Evolutionary conservation across 1,140 invertebrate genomes (phyloP), one percentile per base, ranked within the genome.

Genomic region (Ceratina japonica): DNA sequence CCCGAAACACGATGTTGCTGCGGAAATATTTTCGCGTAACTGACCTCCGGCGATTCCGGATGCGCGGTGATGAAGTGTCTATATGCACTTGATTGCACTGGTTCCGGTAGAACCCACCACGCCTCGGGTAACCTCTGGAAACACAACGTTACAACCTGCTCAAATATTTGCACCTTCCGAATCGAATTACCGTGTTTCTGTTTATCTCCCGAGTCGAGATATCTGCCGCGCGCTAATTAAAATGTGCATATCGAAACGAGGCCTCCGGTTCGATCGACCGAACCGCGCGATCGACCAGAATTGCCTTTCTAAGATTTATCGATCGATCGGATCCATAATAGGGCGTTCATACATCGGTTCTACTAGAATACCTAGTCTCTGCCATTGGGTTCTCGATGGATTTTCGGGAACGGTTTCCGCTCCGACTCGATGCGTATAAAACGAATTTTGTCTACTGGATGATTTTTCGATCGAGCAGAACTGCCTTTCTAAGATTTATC

Each of bases 101-200:
- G 73, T 65, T 84, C 82, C 82, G 68, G 73, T 65, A 59, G 58
- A 68, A 49, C n/a, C 56, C 52, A 63, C 16, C 44, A 7, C 59
- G 73, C 79, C 78, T 77, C 78, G 83, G 71, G 68, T 72, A 73
- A 71, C 66, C 66, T 82, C 62, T 76, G 70, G 63, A 64, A 80
- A 54, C 49, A 79, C 73, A 74, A 72, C 73, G 85, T 86, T 85
- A 86, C 77, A 79, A 84, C 49, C 54, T 62, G 61, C 69, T 64
- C 85, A 86, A 86, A 86, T 86, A 86, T 86, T 86, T 85, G 85
- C 81, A 54, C 69, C 65, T 65, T 58, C 44, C 54, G 70, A 85
- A 86, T 86, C 74, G 81, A 86, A 86, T 86, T 83, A 86, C 84
- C 77, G 62, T 64, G 81, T 78, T 81, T 78, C 72, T 80, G 83